phyloP scores from a whole-genome alignment of 1,140 invertebrate genomes.

The Protaetia brevitarsis region DNA sequence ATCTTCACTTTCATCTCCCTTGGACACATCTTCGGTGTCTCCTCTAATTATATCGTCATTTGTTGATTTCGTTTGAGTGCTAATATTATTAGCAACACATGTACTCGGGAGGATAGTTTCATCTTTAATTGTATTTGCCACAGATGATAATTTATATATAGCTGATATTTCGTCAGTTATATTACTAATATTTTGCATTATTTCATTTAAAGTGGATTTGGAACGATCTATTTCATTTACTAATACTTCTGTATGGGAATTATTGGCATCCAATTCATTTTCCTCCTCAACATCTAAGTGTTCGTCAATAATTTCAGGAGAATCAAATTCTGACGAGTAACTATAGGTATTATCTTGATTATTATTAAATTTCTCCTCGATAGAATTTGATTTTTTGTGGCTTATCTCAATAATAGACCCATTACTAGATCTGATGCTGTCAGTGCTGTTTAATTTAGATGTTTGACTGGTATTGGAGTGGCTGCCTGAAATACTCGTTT shows the following conservation, averaged over 20 bases:
- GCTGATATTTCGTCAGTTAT: slow-evolving; percentile 32
- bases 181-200: slow-evolving; percentile 33
- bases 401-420: neutral
- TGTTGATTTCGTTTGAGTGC: neutral
- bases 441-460: neutral
- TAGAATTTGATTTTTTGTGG: neutral
- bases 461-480: too few relatives aligned
- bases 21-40: neutral
- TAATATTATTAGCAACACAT: neutral
- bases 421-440: neutral
- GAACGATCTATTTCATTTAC: slow-evolving; percentile 25
- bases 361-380: neutral
- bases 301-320: slow-evolving; percentile 10
- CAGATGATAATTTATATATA: slow-evolving; percentile 29
- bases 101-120: neutral
- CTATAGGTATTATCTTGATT: neutral
- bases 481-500: neutral
- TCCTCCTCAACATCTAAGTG: neutral
- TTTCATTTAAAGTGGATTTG: slow-evolving; percentile 30
- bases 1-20: slow-evolving; percentile 8
- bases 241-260: slow-evolving; percentile 2
- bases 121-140: slow-evolving; percentile 12
- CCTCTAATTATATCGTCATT: neutral
- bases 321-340: slow-evolving; percentile 19
- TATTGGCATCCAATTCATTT: slow-evolving; percentile 2